phyloP scores from a whole-genome alignment of 2,113 vertebrate genomes.

The Neotragus pygmaeus region DNA sequence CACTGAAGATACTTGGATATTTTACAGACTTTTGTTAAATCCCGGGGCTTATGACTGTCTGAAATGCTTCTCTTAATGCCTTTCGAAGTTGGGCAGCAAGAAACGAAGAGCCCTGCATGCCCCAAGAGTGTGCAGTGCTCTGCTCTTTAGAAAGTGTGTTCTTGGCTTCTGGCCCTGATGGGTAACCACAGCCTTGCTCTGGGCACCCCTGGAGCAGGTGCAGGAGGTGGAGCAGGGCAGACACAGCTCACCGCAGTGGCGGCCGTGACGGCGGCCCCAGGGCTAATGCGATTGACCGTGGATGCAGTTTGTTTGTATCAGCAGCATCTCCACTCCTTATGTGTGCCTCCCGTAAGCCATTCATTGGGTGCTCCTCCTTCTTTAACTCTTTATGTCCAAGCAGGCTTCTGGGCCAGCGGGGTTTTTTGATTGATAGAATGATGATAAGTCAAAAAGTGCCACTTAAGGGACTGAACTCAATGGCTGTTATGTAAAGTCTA shows the following conservation, averaged over 20 bases:
- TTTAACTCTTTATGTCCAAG: conserved; percentile 15
- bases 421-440: not conserved
- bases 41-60: not conserved
- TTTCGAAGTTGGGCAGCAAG: conserved; percentile 37
- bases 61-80: conserved; percentile 5
- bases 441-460: not conserved
- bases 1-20: not conserved
- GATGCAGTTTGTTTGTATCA: conserved; percentile 61
- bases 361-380: conserved; percentile 23
- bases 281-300: conserved; percentile 48
- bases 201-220: conserved; percentile 47
- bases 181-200: conserved; percentile 54
- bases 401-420: not conserved
- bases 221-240: conserved; percentile 57
- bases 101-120: conserved; percentile 26
- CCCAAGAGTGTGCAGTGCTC: not conserved
- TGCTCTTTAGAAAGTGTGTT: not conserved
- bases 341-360: conserved; percentile 28
- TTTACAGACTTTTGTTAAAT: not conserved
- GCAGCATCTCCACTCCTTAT: not conserved
- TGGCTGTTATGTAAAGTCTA: not conserved
- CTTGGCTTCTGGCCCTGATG: conserved; percentile 41
- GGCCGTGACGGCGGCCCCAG: conserved; percentile 5
- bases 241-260: conserved; percentile 23
- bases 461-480: not conserved